A percentile compares a stretch with the other conserved stretches of the same genome.
phyloP scores from a whole-genome alignment of 2,797 vertebrate genomes.

The Nannoperca obscura region DNA sequence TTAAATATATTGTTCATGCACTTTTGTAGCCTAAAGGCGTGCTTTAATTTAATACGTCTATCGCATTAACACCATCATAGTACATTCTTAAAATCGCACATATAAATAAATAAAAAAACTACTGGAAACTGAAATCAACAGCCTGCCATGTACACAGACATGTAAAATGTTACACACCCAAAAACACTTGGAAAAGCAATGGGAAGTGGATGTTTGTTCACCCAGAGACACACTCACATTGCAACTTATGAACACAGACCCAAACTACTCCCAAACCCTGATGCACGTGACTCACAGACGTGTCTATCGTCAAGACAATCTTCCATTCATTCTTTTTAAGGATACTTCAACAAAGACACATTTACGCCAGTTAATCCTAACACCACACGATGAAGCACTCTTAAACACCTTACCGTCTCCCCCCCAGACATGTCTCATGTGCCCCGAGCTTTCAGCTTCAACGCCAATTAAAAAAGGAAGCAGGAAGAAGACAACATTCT shows the following conservation, averaged over 20 bases:
- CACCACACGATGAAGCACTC: neutral
- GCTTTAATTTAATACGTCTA: too few species aligned
- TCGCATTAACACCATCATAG: neutral
- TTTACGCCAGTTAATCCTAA: neutral
- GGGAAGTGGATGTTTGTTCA: neutral
- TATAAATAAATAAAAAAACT: neutral
- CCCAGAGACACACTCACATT: neutral
- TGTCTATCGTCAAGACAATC: neutral
- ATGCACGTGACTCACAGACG: neutral
- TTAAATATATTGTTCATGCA: neutral
- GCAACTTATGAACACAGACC: neutral
- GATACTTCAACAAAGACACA: neutral
- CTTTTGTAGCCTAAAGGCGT: neutral
- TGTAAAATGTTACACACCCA: neutral
- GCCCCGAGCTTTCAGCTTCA: conserved; percentile 47
- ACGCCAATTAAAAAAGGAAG: conserved; percentile 48
- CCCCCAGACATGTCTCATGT: conserved; percentile 78
- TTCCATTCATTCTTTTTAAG: neutral
- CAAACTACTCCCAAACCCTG: neutral
- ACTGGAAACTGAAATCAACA: neutral
- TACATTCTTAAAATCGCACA: neutral
- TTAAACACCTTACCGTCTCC: conserved; percentile 77
- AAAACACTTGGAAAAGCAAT: neutral
- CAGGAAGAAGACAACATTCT: conserved; percentile 46
- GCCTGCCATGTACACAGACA: neutral